A percentile compares a stretch with the other conserved stretches of the same genome.
Conservation (phyloP, 2,797 vertebrate species). For the Sphenodon punctatus region DNA sequence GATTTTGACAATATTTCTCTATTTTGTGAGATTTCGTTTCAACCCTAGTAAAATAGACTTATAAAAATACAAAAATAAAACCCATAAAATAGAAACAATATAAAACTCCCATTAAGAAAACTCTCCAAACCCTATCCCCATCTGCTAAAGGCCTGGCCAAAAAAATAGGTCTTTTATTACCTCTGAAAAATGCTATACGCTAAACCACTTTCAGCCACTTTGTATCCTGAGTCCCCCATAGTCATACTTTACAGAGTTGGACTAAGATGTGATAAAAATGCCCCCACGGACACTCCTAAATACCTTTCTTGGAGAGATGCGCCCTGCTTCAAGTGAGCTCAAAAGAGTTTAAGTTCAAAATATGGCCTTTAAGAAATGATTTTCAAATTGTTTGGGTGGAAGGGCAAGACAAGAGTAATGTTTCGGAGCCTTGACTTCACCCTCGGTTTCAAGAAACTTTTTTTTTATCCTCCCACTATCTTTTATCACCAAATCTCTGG, state of each 20-base stretch:
- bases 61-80: too few species aligned
- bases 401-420: too few species aligned
- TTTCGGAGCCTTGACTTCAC: slow-evolving; percentile 46
- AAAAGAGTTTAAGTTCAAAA: slow-evolving; percentile 31
- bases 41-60: too few species aligned
- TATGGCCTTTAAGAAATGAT: neutral
- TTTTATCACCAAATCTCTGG: slow-evolving; percentile 60
- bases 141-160: too few species aligned
- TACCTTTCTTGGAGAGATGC: neutral
- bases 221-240: neutral
- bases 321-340: neutral
- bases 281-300: neutral
- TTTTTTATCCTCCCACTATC: slow-evolving; percentile 35
- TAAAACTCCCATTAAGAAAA: too few species aligned
- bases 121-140: too few species aligned
- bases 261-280: neutral
- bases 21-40: too few species aligned
- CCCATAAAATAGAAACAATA: too few species aligned
- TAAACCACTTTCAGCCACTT: neutral
- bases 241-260: slow-evolving; percentile 4
- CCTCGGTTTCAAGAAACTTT: slow-evolving; percentile 48
- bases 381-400: neutral
- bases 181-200: too few species aligned
- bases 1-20: too few species aligned
- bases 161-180: too few species aligned